Evolutionary conservation across 2,888 invertebrate species (phyloP).

Genomic region (Drosophila kambysellisi): DNA sequence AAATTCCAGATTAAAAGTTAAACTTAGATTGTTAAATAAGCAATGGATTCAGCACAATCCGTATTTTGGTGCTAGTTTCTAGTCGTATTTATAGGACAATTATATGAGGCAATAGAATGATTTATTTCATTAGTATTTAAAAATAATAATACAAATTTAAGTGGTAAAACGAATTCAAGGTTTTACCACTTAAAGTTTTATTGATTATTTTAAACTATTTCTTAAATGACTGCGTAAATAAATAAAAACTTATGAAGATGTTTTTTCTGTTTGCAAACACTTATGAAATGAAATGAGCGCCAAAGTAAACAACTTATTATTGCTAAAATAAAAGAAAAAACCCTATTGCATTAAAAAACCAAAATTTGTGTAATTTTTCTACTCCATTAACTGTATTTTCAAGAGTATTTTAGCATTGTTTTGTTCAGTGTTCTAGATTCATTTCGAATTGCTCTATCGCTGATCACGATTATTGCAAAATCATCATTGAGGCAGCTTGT

Average conservation of each 20-base stretch:
- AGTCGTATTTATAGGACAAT: neutral
- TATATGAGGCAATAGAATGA: neutral
- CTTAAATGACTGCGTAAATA: too few species aligned
- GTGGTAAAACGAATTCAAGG: neutral
- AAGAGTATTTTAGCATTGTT: neutral
- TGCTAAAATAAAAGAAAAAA: neutral
- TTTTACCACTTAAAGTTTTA: neutral
- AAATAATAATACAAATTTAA: too few species aligned
- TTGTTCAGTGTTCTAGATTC: constrained; percentile 18
- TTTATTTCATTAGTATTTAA: neutral
- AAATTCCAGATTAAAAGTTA: constrained; percentile 29
- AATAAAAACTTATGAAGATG: too few species aligned
- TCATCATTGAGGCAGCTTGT: constrained; percentile 33
- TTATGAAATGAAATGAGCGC: neutral
- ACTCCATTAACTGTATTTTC: neutral
- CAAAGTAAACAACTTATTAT: neutral
- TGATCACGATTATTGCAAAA: constrained; percentile 51
- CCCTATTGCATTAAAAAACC: neutral
- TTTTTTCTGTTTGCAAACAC: neutral
- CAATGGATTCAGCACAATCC: neutral
- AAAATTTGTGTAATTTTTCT: neutral
- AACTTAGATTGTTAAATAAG: constrained; percentile 10
- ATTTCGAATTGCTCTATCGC: constrained; percentile 39
- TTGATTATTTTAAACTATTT: neutral
- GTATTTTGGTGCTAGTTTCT: neutral